Conservation (phyloP, 2,888 invertebrate genomes). For the Bruchidius siliquastri region DNA sequence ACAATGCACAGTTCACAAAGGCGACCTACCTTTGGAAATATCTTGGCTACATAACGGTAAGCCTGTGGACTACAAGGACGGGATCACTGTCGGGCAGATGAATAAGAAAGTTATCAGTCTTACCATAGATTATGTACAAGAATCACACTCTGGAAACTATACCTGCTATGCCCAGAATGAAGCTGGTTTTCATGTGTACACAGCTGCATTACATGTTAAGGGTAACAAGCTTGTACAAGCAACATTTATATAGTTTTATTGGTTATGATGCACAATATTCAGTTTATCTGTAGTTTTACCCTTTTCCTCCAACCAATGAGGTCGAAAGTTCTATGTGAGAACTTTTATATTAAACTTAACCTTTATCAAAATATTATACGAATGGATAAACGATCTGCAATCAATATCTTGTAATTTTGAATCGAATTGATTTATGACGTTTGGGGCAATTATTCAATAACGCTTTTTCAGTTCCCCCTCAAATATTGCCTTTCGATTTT, state of each 20-base stretch:
- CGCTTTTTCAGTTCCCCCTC: slow-evolving; percentile 63
- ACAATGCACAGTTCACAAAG: slow-evolving; percentile 64
- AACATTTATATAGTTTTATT: background rate
- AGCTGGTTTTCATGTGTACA: slow-evolving; percentile 51
- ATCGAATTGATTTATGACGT: background rate
- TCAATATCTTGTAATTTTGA: too few relatives aligned
- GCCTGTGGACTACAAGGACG: slow-evolving; percentile 30
- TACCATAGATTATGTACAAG: slow-evolving; percentile 56
- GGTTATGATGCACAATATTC: background rate
- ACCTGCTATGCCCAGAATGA: slow-evolving; percentile 55
- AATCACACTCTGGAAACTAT: slow-evolving; percentile 58
- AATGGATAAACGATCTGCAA: too few relatives aligned
- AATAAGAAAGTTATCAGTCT: slow-evolving; percentile 51
- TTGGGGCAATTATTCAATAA: too few relatives aligned
- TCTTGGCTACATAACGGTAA: slow-evolving; percentile 61
- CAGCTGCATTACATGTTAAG: slow-evolving; percentile 53
- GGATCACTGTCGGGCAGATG: slow-evolving; percentile 45
- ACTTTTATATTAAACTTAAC: too few relatives aligned
- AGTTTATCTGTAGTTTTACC: background rate
- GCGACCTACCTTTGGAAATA: slow-evolving; percentile 72
- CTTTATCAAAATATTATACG: too few relatives aligned
- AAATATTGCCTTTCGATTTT: slow-evolving; percentile 72
- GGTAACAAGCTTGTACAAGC: slow-evolving; percentile 40
- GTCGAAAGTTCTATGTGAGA: too few relatives aligned
- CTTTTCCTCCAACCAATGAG: background rate